These are phyloP conservation scores for Syrista parreyssii DNA, from an alignment of 2,888 invertebrate species.

Conservation along the genomic window DNA sequence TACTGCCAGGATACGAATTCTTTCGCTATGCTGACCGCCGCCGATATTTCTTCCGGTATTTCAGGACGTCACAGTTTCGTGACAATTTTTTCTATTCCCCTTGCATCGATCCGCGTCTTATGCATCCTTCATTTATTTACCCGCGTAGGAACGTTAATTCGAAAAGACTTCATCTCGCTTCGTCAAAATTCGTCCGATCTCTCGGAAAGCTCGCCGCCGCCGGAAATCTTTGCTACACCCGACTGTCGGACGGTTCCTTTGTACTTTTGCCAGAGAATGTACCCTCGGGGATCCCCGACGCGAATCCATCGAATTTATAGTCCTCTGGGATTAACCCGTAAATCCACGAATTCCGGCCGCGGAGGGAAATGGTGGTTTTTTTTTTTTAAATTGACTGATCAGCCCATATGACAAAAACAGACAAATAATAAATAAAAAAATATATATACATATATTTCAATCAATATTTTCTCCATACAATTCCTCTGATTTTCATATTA, in stretches of 20 bases:
- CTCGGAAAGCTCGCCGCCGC: not conserved
- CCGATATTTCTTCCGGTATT: constrained; percentile 51
- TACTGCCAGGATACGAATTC: constrained; percentile 64
- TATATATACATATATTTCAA: not conserved
- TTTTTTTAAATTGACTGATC: not conserved
- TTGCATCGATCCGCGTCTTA: not conserved
- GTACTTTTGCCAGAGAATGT: constrained; percentile 19
- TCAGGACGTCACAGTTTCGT: not conserved
- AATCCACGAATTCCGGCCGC: constrained; percentile 42
- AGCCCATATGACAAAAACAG: not conserved
- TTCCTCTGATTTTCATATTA: not conserved
- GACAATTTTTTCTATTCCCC: not conserved
- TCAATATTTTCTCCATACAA: not conserved
- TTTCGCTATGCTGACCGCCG: constrained; percentile 46
- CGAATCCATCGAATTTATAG: constrained; percentile 55
- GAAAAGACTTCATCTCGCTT: not conserved
- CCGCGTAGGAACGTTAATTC: not conserved
- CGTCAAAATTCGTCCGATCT: not conserved
- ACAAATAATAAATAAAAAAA: not conserved
- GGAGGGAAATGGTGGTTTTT: not conserved
- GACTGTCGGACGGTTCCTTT: not conserved
- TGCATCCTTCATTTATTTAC: not conserved
- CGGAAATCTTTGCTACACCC: not conserved
- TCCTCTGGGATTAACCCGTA: constrained; percentile 49
- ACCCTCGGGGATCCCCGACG: constrained; percentile 12